Evolutionary conservation across 2,113 vertebrate genomes (phyloP).

Genomic region (Dinomys branickii): DNA sequence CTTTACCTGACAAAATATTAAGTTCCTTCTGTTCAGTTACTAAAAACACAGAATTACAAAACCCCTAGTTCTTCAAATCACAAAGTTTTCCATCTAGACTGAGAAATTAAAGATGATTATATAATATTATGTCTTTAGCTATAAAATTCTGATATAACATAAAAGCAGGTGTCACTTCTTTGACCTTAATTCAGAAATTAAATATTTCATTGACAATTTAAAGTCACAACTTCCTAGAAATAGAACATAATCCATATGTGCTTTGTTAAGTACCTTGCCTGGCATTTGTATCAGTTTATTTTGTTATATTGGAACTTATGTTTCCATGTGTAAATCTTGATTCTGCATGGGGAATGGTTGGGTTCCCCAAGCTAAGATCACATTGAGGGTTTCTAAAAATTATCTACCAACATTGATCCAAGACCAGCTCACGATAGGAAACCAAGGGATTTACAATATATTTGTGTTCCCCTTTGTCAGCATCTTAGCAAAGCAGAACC

Average conservation of each 20-base stretch:
- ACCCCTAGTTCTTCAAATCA: not conserved
- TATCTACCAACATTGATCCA: not conserved
- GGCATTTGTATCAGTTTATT: not conserved
- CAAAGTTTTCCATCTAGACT: not conserved
- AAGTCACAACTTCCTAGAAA: not conserved
- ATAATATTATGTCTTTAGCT: not conserved
- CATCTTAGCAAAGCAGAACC: not conserved
- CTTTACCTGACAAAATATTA: not conserved
- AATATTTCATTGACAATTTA: not conserved
- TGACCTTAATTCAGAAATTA: not conserved
- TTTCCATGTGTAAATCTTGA: not conserved
- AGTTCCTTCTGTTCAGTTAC: not conserved
- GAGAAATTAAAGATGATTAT: not conserved
- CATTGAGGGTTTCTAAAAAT: not conserved
- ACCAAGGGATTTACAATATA: not conserved
- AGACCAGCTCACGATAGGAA: not conserved
- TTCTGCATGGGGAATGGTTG: not conserved
- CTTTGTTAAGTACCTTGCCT: not conserved
- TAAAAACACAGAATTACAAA: not conserved
- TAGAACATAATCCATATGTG: not conserved
- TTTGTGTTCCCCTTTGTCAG: not conserved
- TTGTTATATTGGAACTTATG: not conserved
- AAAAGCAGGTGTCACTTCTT: not conserved
- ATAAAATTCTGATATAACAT: not conserved
- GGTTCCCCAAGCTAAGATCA: not conserved